phyloP scores from a whole-genome alignment of 64 coral and sea anemone genomes.

The Dendronephthya gigantea region DNA sequence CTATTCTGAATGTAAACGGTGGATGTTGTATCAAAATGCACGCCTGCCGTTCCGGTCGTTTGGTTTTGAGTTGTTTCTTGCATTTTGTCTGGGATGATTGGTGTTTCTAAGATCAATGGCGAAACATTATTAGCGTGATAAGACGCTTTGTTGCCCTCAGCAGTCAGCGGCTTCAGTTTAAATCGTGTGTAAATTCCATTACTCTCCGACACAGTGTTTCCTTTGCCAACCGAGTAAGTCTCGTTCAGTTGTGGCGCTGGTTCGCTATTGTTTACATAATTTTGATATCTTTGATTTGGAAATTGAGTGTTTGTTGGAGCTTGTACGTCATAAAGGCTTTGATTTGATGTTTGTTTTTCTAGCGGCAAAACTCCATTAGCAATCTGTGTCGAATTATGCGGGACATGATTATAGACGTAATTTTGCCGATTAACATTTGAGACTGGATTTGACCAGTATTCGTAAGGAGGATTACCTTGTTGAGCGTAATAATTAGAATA shows the following conservation, averaged over 20 bases:
- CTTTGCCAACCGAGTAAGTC: not conserved
- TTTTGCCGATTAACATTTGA: not conserved
- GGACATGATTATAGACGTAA: not conserved
- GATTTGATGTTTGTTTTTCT: not conserved
- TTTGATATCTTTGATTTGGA: not conserved
- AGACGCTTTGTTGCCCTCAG: too few relatives aligned
- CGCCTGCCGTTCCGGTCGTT: not conserved
- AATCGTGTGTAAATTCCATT: not conserved
- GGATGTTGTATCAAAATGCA: not conserved
- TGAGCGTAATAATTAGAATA: not conserved
- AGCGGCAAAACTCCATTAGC: not conserved
- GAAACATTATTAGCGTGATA: too few relatives aligned
- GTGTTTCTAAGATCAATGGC: not conserved
- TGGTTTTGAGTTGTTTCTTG: not conserved
- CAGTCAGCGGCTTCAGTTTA: not conserved
- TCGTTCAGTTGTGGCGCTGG: not conserved
- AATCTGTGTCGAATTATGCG: not conserved
- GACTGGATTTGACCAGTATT: not conserved
- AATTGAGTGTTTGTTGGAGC: not conserved
- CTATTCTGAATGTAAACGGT: not conserved
- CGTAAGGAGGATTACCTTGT: not conserved
- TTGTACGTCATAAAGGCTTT: not conserved
- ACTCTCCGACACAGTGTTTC: not conserved
- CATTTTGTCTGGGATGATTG: not conserved
- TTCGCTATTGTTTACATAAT: not conserved